phyloP scores from a whole-genome alignment of 2,113 vertebrate genomes.

The Anhinga rufa region DNA sequence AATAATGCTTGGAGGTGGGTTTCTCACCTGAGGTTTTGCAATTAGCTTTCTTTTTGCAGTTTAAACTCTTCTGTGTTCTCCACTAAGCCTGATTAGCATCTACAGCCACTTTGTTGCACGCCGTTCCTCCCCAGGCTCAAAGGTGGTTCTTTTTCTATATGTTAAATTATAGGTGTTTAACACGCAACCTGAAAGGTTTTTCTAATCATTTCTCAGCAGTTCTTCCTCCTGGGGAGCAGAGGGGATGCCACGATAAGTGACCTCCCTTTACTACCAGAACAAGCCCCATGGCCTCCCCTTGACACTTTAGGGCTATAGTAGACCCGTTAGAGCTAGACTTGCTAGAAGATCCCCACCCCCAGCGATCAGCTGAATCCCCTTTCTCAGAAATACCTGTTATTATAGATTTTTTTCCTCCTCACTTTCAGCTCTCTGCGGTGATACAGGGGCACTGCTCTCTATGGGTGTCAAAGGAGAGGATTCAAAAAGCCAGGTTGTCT shows the following conservation, averaged over 20 bases:
- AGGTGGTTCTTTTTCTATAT: neutral
- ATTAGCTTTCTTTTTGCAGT: neutral
- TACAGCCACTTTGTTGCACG: neutral
- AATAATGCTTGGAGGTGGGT: neutral
- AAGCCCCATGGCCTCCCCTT: neutral
- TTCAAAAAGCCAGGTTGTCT: neutral
- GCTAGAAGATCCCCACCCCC: neutral
- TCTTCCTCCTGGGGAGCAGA: neutral
- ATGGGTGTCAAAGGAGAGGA: neutral
- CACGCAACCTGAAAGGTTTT: neutral
- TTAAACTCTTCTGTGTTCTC: neutral
- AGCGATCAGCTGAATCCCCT: neutral
- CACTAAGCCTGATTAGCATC: neutral
- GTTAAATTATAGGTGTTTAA: neutral
- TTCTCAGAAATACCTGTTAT: neutral
- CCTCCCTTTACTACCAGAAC: neutral
- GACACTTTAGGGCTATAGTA: neutral
- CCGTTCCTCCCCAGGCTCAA: neutral
- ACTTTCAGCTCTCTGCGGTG: neutral
- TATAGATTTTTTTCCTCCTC: neutral
- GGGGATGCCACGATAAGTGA: neutral
- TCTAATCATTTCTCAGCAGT: neutral
- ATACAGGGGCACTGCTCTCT: fast-evolving
- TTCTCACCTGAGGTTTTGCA: neutral
- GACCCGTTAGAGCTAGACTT: neutral